A percentile compares a stretch with the other conserved stretches of the same genome.
Evolutionary conservation across 2,797 vertebrate species (phyloP).

Genomic region (Steatocranus sp.): DNA sequence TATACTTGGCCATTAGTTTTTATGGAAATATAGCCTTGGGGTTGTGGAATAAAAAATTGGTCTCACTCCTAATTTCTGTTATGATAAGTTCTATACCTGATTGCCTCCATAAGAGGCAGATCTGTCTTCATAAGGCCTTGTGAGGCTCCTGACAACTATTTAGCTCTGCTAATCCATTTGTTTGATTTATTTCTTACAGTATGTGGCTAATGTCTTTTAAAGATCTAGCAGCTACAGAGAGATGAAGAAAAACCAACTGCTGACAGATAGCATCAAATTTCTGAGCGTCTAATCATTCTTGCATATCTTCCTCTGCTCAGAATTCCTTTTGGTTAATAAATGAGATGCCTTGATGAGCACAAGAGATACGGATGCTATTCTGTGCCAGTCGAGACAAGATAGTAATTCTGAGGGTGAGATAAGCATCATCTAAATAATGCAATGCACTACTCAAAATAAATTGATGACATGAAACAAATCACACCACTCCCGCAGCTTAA

Average conservation of each 20-base stretch:
- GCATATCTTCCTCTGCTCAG: conserved; percentile 54
- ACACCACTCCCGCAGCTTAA: conserved; percentile 44
- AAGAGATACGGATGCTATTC: conserved; percentile 57
- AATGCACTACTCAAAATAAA: conserved; percentile 61
- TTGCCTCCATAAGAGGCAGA: conserved; percentile 73
- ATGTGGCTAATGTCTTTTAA: conserved; percentile 70
- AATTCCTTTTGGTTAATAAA: conserved; percentile 69
- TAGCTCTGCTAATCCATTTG: conserved; percentile 74
- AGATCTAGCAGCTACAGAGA: conserved; percentile 63
- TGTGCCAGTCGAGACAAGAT: conserved; percentile 51
- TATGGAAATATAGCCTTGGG: conserved; percentile 76
- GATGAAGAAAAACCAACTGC: conserved; percentile 65
- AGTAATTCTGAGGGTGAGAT: conserved; percentile 59
- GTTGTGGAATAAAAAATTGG: conserved; percentile 74
- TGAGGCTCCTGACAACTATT: conserved; percentile 73
- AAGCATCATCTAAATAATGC: conserved; percentile 67
- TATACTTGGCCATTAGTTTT: conserved; percentile 75
- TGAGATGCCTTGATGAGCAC: conserved; percentile 63
- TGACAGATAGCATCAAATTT: conserved; percentile 67
- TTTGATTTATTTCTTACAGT: conserved; percentile 78
- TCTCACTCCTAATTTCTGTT: conserved; percentile 78
- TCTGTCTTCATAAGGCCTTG: conserved; percentile 74
- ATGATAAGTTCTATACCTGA: conserved; percentile 80
- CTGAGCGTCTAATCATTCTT: conserved; percentile 61
- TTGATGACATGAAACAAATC: conserved; percentile 60